phyloP scores from a whole-genome alignment of 2,797 vertebrate species.

The Brachyalestes nurse region DNA sequence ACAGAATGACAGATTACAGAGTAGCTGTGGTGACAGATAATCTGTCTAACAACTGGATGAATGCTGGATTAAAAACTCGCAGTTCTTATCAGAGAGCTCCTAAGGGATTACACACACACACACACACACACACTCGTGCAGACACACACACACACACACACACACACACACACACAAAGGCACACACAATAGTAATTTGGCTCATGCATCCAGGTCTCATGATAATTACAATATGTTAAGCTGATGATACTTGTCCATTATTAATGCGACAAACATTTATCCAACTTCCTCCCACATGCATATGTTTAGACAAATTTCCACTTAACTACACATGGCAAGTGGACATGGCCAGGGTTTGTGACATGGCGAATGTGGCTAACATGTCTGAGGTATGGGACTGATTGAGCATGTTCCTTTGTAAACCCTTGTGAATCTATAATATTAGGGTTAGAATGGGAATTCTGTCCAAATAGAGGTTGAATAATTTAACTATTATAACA shows the following conservation, averaged over 20 bases:
- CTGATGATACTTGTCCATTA: neutral
- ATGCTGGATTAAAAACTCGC: conserved; percentile 57
- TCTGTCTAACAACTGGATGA: conserved; percentile 57
- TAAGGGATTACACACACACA: conserved; percentile 48
- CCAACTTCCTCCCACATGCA: neutral
- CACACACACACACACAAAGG: neutral
- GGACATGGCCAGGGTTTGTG: conserved; percentile 25
- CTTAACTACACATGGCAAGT: conserved; percentile 1
- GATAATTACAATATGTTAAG: neutral
- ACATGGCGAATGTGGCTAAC: conserved; percentile 16
- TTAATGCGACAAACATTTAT: neutral
- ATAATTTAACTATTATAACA: too few relatives aligned
- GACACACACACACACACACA: conserved; percentile 1
- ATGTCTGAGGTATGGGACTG: conserved; percentile 38
- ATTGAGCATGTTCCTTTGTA: conserved; percentile 17
- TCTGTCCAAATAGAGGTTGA: neutral
- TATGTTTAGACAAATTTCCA: neutral
- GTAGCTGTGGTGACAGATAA: conserved; percentile 49
- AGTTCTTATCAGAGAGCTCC: conserved; percentile 50
- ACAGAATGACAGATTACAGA: conserved; percentile 53
- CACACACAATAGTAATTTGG: too few relatives aligned
- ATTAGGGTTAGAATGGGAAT: conserved; percentile 2
- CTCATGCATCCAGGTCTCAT: neutral
- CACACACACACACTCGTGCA: neutral
- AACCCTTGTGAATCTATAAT: conserved; percentile 44